phyloP scores from a whole-genome alignment of 2,888 invertebrate genomes.

The Allygus modestus region DNA sequence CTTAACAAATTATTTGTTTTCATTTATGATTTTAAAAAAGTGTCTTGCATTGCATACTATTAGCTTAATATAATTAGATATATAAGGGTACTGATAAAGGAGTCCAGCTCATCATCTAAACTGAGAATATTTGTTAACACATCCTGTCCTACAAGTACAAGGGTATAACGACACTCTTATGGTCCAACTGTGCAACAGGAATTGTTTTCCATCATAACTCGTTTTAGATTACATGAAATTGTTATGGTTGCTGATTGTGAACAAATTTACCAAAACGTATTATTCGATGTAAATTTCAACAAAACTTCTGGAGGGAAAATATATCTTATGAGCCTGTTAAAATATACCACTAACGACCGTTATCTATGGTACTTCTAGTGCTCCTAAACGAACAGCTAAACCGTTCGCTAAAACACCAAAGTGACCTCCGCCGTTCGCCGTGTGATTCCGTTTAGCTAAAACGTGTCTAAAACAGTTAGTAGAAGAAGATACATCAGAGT shows the following conservation, averaged over 20 bases:
- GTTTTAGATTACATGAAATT: not conserved
- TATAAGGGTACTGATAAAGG: too few species aligned
- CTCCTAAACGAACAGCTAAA: not conserved
- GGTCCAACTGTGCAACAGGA: not conserved
- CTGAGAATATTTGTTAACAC: not conserved
- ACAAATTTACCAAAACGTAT: not conserved
- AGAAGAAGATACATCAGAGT: too few species aligned
- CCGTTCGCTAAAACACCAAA: not conserved
- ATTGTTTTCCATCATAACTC: not conserved
- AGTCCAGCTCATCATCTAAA: not conserved
- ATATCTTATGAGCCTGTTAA: not conserved
- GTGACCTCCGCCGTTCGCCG: too few species aligned
- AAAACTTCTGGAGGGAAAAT: not conserved
- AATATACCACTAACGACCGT: not conserved
- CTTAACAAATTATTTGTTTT: too few species aligned
- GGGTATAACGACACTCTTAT: not conserved
- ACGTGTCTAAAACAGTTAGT: too few species aligned
- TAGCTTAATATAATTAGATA: too few species aligned
- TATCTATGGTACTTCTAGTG: not conserved
- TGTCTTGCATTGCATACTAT: too few species aligned
- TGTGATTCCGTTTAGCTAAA: too few species aligned
- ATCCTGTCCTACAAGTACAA: not conserved
- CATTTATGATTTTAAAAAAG: too few species aligned
- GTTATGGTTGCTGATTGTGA: not conserved
- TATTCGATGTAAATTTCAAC: not conserved